Base-by-base conservation (phyloP, 2,888 invertebrate species). In the Spodoptera littoralis region DNA sequence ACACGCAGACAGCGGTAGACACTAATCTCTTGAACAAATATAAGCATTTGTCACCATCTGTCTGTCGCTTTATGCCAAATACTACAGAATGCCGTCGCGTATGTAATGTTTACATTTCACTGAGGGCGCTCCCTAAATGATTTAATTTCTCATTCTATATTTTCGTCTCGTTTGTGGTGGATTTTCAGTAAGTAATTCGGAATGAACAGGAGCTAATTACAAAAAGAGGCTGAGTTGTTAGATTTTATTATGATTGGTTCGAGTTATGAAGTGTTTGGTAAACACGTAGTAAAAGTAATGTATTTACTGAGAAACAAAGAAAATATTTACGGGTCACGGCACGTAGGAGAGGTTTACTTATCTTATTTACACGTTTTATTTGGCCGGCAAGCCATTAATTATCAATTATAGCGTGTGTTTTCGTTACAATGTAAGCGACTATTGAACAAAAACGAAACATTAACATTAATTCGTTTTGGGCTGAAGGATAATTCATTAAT, bases 1-100 rank as follows among this genome's bases (percentile, higher is more conserved):
- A 80, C 67, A 49, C 79, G 56, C 71, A 77, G 86, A 85, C 88
- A 85, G 83, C 61, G 76, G 81, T 70, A 82, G 85, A 84, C 88
- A 90, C 89, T 90, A 88, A 90, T 91, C 90, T 88, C 82, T 83
- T 80, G 83, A 82, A 83, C 87, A 89, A 88, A 89, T 85, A 87
- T 86, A 86, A 86, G 84, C 78, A 84, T 77, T 77, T 76, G 83
- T 83, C 81, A 83, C 83, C 88, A 86, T 84, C 84, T 84, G 84
- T 76, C 82, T 70, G 78, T 71, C 70, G 61, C 11, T 63, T 68
- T 59, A 58, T 61, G 58, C 43, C 56, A 50, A 66, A 68, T 65
- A 66, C 36, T 64, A 60, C 56, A 59, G 65, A 63, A 60, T 72
- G 44, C 47, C 44, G 44, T 27, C 24, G 44, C 18, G 44, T 47